Base-by-base conservation (phyloP, 1,140 invertebrate genomes). In the Dendroctonus ponderosae region DNA sequence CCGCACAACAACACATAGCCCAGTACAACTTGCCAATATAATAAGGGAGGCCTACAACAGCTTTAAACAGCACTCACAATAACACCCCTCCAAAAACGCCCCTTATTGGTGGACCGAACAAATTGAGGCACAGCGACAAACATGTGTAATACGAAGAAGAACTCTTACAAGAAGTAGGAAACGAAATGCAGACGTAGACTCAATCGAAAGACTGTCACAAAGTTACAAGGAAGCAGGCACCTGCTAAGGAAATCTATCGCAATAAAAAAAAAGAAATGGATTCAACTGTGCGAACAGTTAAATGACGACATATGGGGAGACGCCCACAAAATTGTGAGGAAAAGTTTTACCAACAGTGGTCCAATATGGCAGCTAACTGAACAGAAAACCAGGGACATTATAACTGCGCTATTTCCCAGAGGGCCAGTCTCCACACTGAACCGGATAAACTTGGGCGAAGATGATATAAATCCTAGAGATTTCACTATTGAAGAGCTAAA, bases 221-320 rank as follows among this genome's bases (percentile, higher is more conserved):
- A n/a, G n/a, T n/a, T n/a, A n/a, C n/a, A n/a, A n/a, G n/a, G n/a
- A n/a, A n/a, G n/a, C n/a, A n/a, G n/a, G n/a, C n/a, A n/a, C n/a
- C n/a, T n/a, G n/a, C n/a, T n/a, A n/a, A n/a, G n/a, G n/a, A n/a
- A n/a, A n/a, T n/a, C n/a, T n/a, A n/a, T n/a, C n/a, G n/a, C n/a
- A n/a, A n/a, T n/a, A 52, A 61, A 66, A 42, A 63, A 0, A 5
- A 42, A 66, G 38, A 7, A 64, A 39, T 66, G 57, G 57, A 49
- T 9, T 38, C 7, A 39, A 37, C 37, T 66, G n/a, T 50, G 4
- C 26, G 39, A 66, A 8, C 40, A 0, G 8, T 48, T 66, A 14
- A 56, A 66, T 15, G 39, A 65, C 8, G 57, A 66, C n/a, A 8
- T 62, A 4, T 66, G 63, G 63, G 63, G 63, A 12, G 6, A 48